Conservation (phyloP, 2,888 invertebrate genomes). For the Hirudinaria manillensis region DNA sequence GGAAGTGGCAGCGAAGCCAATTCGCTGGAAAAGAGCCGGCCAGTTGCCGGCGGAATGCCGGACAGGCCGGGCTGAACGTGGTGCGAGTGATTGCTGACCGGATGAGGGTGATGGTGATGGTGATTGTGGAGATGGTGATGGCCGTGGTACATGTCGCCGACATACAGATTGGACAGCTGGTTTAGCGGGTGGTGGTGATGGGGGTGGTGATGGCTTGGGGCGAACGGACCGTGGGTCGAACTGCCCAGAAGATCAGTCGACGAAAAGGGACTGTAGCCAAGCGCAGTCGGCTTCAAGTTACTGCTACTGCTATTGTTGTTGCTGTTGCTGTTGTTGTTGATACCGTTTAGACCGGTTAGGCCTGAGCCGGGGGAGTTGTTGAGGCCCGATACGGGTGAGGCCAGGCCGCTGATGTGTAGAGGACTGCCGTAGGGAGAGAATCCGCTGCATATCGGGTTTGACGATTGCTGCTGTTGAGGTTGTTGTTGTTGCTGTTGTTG, state of each 20-base stretch:
- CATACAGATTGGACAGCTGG: slow-evolving; percentile 28
- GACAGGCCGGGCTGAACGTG: not conserved
- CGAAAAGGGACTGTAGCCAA: slow-evolving; percentile 28
- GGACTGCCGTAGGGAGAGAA: slow-evolving; percentile 26
- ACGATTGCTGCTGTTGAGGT: slow-evolving; percentile 12
- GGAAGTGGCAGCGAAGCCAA: slow-evolving; percentile 29
- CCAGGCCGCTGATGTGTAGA: slow-evolving; percentile 1
- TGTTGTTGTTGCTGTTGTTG: slow-evolving; percentile 22
- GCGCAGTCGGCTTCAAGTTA: slow-evolving; percentile 10
- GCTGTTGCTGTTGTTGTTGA: not conserved
- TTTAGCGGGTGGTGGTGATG: slow-evolving; percentile 27
- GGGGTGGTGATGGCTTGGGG: not conserved
- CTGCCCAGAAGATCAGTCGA: slow-evolving; percentile 12
- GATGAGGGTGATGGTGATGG: slow-evolving; percentile 23
- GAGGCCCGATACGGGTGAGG: slow-evolving; percentile 12
- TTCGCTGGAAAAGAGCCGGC: slow-evolving; percentile 29
- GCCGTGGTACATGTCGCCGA: slow-evolving; percentile 29
- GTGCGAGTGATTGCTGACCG: not conserved
- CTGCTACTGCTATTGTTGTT: slow-evolving; percentile 12
- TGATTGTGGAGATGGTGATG: slow-evolving; percentile 15
- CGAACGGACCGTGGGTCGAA: slow-evolving; percentile 13
- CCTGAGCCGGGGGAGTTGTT: slow-evolving; percentile 17
- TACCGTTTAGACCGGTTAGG: slow-evolving; percentile 9
- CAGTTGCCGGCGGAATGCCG: slow-evolving; percentile 20
- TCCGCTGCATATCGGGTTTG: slow-evolving; percentile 13